A percentile compares a stretch with the other conserved stretches of the same genome.
phyloP scores from a whole-genome alignment of 2,113 vertebrate genomes.

The Amazona guildingii region DNA sequence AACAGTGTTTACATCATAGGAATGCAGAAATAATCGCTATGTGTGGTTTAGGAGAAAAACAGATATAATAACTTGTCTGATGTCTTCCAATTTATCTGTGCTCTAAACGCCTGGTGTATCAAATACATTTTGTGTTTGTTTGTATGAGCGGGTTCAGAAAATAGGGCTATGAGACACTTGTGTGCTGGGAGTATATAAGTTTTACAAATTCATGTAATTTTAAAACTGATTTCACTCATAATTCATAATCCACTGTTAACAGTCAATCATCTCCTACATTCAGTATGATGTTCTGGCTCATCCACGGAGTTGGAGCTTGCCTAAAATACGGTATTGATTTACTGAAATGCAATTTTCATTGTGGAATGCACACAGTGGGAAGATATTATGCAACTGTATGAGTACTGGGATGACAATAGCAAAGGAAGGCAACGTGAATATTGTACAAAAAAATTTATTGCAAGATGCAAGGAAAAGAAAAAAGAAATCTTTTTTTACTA shows the following conservation, averaged over 20 bases:
- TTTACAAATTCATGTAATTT: slow-evolving; percentile 20
- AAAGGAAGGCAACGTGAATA: neutral
- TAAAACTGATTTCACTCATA: slow-evolving; percentile 7
- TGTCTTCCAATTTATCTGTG: neutral
- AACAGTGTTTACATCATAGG: neutral
- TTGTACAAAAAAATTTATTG: neutral
- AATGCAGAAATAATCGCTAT: neutral
- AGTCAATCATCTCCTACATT: neutral
- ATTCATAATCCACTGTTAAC: neutral
- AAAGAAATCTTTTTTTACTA: neutral
- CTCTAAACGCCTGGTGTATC: neutral
- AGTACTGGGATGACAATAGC: neutral
- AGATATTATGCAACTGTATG: neutral
- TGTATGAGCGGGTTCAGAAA: neutral
- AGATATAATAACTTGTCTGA: neutral
- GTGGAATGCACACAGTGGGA: neutral
- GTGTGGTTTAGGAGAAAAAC: neutral
- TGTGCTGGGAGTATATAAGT: neutral
- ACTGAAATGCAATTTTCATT: slow-evolving; percentile 9
- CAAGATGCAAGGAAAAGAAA: neutral
- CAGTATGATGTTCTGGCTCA: neutral
- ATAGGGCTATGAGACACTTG: neutral
- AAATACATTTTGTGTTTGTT: neutral
- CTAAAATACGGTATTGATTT: neutral
- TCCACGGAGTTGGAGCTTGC: neutral